These are phyloP conservation scores for Furnarius figulus DNA, from an alignment of 2,113 vertebrate genomes.

Conservation along the genomic window DNA sequence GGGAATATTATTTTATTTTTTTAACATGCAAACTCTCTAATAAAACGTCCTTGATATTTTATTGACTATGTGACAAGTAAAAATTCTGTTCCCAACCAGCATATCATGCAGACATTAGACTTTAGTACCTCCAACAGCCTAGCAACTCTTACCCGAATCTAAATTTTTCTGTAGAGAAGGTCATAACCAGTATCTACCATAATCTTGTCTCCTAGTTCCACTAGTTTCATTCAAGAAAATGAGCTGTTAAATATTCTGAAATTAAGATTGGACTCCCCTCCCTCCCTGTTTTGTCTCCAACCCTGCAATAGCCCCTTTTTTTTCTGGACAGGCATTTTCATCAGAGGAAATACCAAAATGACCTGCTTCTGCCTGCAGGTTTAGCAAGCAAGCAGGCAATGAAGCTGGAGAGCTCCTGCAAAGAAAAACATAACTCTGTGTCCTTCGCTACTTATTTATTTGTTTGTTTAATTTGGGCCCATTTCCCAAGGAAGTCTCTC, in stretches of 20 bases:
- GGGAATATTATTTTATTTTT: background rate
- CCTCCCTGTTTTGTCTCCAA: background rate
- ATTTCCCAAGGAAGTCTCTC: background rate
- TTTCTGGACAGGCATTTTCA: background rate
- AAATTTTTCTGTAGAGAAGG: background rate
- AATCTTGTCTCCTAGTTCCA: background rate
- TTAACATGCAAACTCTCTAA: background rate
- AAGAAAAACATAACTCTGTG: background rate
- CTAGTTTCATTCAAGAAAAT: too few species aligned
- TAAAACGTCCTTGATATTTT: background rate
- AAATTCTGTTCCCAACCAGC: background rate
- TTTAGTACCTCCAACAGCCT: background rate
- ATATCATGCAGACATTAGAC: background rate
- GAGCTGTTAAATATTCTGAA: background rate
- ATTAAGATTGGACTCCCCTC: background rate
- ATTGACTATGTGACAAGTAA: background rate
- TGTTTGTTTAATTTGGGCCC: background rate
- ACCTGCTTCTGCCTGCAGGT: background rate
- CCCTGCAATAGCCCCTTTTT: background rate
- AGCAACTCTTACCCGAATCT: background rate
- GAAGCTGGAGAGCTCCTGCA: background rate
- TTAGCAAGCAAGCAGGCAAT: background rate
- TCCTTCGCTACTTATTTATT: background rate
- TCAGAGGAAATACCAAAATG: background rate
- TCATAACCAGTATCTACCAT: rapidly evolving